Evolutionary conservation across 2,797 vertebrate genomes (phyloP).

Genomic region (Lepus townsendii): DNA sequence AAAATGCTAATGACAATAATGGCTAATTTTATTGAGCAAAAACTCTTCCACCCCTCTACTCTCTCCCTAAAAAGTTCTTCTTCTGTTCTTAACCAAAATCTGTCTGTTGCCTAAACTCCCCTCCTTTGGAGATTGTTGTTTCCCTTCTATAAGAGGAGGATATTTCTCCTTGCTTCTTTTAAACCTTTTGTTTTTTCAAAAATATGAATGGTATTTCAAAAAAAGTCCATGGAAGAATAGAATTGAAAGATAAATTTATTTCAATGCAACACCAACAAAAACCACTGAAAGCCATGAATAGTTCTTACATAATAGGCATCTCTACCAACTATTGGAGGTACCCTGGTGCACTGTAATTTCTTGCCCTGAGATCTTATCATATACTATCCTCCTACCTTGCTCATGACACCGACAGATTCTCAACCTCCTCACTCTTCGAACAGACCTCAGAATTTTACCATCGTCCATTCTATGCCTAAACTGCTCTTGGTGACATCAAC

Average conservation of each 20-base stretch:
- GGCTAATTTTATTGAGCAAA: slow-evolving; percentile 1
- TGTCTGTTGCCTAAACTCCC: not conserved
- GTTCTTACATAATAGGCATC: no score
- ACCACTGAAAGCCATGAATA: no score
- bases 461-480: not conserved
- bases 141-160: not conserved
- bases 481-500: not conserved
- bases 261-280: no score
- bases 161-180: not conserved
- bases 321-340: no score
- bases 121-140: not conserved
- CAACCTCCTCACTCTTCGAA: slow-evolving; percentile 8
- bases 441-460: not conserved
- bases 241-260: no score
- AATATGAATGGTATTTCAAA: not conserved
- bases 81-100: not conserved
- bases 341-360: not conserved
- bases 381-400: not conserved
- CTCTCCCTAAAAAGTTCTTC: not conserved
- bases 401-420: slow-evolving; percentile 3
- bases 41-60: not conserved
- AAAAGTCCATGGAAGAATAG: no score
- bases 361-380: not conserved
- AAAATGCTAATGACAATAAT: not conserved
- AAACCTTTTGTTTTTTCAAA: not conserved